Conservation (phyloP, 1,140 invertebrate genomes). For the Bombus confusus region DNA sequence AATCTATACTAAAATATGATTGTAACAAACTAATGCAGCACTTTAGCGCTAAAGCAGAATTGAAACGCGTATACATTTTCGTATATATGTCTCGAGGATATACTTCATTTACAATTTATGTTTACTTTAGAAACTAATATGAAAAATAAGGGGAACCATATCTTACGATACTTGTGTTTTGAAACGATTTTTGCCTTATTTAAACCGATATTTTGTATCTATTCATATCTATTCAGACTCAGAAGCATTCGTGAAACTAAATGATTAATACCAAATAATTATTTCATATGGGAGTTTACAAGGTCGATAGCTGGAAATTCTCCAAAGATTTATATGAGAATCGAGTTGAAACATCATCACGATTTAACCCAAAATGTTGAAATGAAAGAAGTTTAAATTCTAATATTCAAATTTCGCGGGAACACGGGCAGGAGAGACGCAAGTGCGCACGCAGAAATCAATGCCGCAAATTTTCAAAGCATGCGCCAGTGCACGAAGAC, state of each 20-base stretch:
- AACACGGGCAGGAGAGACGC: too few relatives aligned
- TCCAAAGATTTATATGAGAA: too few relatives aligned
- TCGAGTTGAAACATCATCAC: neutral
- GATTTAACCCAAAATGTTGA: neutral
- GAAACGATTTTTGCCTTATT: slow-evolving; percentile 57
- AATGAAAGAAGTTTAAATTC: neutral
- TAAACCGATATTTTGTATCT: slow-evolving; percentile 56
- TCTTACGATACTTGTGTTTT: slow-evolving; percentile 7
- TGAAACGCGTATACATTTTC: too few relatives aligned
- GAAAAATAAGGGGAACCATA: slow-evolving; percentile 21
- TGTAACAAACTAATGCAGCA: neutral
- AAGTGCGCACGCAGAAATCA: slow-evolving; percentile 77
- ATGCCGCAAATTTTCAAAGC: slow-evolving; percentile 74
- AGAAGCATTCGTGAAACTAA: slow-evolving; percentile 77
- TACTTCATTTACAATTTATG: too few relatives aligned
- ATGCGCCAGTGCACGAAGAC: slow-evolving; percentile 60
- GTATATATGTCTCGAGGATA: neutral
- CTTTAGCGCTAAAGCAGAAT: neutral
- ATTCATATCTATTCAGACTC: slow-evolving; percentile 52
- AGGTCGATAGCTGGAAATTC: slow-evolving; percentile 84
- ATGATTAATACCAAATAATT: slow-evolving; percentile 92
- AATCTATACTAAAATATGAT: neutral
- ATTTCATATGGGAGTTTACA: slow-evolving; percentile 92
- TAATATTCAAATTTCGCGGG: neutral
- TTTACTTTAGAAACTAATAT: slow-evolving; percentile 1